Evolutionary conservation across 2,797 vertebrate species (phyloP).

Genomic region (Toxotes lorentzi): DNA sequence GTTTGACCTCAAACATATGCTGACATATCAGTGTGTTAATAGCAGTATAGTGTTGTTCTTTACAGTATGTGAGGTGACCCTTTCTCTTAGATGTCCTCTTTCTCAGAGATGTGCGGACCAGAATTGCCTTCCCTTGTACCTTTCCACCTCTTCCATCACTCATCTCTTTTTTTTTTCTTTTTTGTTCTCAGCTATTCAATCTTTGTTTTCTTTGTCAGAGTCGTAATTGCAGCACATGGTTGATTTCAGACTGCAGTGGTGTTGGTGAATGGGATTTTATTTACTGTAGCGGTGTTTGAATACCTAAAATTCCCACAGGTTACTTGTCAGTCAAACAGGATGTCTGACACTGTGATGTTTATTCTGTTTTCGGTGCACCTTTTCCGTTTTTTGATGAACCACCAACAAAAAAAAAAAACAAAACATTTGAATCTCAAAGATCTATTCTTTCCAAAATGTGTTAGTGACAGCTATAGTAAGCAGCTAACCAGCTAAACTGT

Average conservation of each 20-base stretch:
- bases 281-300: background rate
- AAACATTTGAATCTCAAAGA: too few relatives aligned
- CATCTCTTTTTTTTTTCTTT: background rate
- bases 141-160: slow-evolving; percentile 9
- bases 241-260: background rate
- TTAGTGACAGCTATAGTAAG: background rate
- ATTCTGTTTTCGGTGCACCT: background rate
- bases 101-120: background rate
- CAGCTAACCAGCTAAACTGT: background rate
- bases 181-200: background rate
- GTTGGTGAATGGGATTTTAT: background rate
- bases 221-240: background rate
- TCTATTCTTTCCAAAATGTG: background rate
- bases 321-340: too few relatives aligned
- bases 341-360: too few relatives aligned
- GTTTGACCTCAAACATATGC: slow-evolving; percentile 18
- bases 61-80: too few relatives aligned
- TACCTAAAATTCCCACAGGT: background rate
- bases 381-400: background rate
- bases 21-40: slow-evolving; percentile 21
- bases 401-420: too few relatives aligned
- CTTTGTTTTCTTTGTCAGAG: slow-evolving; percentile 12
- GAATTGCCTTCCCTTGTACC: background rate
- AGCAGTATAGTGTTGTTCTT: too few relatives aligned
- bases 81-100: slow-evolving; percentile 1